Conservation (phyloP, 2,888 invertebrate genomes). For the Camponotus fellah region DNA sequence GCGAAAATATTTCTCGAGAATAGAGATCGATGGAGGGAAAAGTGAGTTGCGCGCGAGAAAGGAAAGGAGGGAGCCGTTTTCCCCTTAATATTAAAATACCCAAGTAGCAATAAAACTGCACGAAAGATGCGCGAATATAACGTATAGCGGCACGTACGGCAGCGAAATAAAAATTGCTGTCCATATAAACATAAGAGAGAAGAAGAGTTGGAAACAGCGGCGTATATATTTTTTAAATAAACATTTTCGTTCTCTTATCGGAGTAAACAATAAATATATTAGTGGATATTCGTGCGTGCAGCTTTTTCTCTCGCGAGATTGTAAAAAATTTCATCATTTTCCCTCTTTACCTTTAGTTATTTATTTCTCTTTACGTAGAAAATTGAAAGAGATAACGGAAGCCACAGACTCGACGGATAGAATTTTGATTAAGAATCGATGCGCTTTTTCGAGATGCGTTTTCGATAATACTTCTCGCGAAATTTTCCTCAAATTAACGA, state of each 20-base stretch:
- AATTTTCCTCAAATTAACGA: too few relatives aligned
- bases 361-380: too few relatives aligned
- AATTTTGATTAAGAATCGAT: too few relatives aligned
- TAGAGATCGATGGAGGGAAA: background rate
- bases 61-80: background rate
- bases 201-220: background rate
- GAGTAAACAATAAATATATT: background rate
- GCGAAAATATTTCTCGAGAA: background rate
- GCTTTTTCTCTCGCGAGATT: background rate
- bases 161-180: slow-evolving; percentile 1
- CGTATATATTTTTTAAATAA: background rate
- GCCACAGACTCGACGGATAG: too few relatives aligned
- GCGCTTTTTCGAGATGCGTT: too few relatives aligned
- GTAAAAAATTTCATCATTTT: background rate
- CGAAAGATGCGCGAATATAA: background rate
- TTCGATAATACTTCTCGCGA: too few relatives aligned
- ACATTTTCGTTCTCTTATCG: background rate
- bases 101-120: background rate
- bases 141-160: background rate
- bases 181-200: too few relatives aligned
- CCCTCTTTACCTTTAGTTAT: too few relatives aligned
- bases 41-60: background rate
- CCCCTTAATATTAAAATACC: background rate
- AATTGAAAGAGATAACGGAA: too few relatives aligned
- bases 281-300: background rate